Evolutionary conservation across 2,888 invertebrate species (phyloP).

Genomic region (Embidobia sp.): DNA sequence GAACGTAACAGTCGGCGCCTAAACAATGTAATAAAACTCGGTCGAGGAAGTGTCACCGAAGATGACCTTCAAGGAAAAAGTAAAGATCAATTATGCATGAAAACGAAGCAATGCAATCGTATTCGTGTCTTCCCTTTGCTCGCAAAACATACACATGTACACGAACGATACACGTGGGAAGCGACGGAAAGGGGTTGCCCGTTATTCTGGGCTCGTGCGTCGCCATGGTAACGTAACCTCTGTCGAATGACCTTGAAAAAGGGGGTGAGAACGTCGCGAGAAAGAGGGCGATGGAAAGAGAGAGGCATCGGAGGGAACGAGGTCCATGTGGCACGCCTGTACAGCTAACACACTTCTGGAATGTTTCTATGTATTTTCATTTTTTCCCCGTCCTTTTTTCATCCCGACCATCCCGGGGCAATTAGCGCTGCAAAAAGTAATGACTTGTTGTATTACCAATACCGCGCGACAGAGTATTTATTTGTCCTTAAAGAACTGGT

Average conservation of each 20-base stretch:
- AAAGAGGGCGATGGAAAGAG: conserved; percentile 28
- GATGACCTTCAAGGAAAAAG: too few species aligned
- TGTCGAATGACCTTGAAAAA: conserved; percentile 74
- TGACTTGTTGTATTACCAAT: not conserved
- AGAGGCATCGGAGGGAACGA: conserved; percentile 23
- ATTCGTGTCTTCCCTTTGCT: too few species aligned
- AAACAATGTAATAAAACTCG: too few species aligned
- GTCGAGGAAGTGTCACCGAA: too few species aligned
- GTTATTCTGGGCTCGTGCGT: conserved; percentile 75
- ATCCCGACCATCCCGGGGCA: too few species aligned
- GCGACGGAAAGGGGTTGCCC: conserved; percentile 69
- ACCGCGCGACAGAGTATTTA: not conserved
- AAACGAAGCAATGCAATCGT: too few species aligned
- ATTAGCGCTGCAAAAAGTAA: conserved; percentile 41
- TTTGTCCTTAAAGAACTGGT: too few species aligned
- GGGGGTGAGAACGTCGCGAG: conserved; percentile 60
- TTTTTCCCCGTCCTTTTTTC: too few species aligned
- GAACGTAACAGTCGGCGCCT: too few species aligned
- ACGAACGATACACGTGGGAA: conserved; percentile 50
- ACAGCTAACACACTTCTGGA: conserved; percentile 39
- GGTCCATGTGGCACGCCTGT: conserved; percentile 58
- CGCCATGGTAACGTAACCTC: conserved; percentile 75
- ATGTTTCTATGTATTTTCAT: too few species aligned
- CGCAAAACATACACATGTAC: conserved; percentile 29
- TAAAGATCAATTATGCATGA: too few species aligned